A percentile compares a stretch with the other conserved stretches of the same genome.
phyloP scores from a whole-genome alignment of 2,113 vertebrate genomes.

The Hypomesus transpacificus region DNA sequence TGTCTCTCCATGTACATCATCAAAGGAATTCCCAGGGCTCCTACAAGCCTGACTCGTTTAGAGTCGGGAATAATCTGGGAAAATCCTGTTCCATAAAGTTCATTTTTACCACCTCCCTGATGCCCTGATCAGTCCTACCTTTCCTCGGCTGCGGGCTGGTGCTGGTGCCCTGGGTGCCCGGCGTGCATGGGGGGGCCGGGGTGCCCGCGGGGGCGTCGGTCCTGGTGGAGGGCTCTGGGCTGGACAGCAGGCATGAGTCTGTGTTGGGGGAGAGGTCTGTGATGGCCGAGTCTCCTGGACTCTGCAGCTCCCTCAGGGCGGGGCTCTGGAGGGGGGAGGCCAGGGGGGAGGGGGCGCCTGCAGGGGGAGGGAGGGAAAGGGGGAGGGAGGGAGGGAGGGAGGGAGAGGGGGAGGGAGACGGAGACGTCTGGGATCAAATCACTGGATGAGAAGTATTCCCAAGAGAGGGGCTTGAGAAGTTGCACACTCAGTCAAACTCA shows the following conservation, averaged over 20 bases:
- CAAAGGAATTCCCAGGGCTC: no score
- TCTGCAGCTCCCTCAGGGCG: conserved; percentile 56
- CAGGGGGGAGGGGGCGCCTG: conserved; percentile 60
- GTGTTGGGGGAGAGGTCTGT: conserved; percentile 66
- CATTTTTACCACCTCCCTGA: no score
- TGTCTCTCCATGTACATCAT: no score
- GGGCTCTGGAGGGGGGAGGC: conserved; percentile 37
- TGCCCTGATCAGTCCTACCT: conserved; percentile 44
- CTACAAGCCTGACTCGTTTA: no score
- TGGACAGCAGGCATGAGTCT: conserved; percentile 48
- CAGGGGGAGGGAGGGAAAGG: conserved; percentile 25
- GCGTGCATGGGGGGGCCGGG: no score
- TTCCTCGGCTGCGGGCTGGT: conserved; percentile 67
- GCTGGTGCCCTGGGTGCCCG: conserved; percentile 47
- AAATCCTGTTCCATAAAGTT: no score
- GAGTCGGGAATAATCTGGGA: no score
- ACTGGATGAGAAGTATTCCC: not conserved
- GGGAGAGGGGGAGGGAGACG: conserved; percentile 37
- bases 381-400: conserved; percentile 41
- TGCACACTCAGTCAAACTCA: not conserved
- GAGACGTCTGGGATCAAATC: conserved; percentile 19
- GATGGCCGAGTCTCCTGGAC: conserved; percentile 66
- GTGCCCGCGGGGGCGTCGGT: conserved; percentile 46
- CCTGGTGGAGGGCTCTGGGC: conserved; percentile 54
- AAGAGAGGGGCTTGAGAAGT: no score